Conservation (phyloP, 2,888 invertebrate species). For the Lasioglossum morio region DNA sequence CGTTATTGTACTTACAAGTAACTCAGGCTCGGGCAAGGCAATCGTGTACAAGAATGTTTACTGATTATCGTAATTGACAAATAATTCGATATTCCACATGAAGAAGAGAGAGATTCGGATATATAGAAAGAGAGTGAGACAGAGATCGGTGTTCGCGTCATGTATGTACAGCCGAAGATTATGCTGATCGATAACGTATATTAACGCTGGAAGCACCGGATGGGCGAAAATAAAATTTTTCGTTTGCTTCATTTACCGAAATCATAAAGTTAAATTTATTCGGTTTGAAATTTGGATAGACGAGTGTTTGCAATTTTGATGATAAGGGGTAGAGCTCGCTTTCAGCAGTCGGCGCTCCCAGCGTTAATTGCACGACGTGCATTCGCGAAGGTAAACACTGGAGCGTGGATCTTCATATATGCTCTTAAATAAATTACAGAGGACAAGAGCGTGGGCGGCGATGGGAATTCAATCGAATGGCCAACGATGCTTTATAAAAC, state of each 20-base stretch:
- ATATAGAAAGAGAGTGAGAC: not conserved
- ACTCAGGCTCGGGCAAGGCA: slow-evolving; percentile 48
- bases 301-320: not conserved
- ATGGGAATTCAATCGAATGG: slow-evolving; percentile 30
- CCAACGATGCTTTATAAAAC: slow-evolving; percentile 44
- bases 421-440: slow-evolving; percentile 18
- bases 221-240: not conserved
- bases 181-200: slow-evolving; percentile 3
- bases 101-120: not conserved
- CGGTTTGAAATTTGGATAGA: not conserved
- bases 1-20: slow-evolving; percentile 41
- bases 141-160: not conserved
- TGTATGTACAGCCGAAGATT: not conserved
- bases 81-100: slow-evolving; percentile 53
- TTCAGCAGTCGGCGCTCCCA: not conserved
- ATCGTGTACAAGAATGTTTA: slow-evolving; percentile 44
- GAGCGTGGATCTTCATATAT: not conserved
- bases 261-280: not conserved
- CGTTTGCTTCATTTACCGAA: not conserved
- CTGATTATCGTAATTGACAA: slow-evolving; percentile 52
- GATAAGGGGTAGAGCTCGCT: not conserved
- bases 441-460: slow-evolving; percentile 25
- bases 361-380: not conserved
- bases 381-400: not conserved
- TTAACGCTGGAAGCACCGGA: not conserved